phyloP scores from a whole-genome alignment of 2,888 invertebrate genomes.

The Patella ulyssiponensis region DNA sequence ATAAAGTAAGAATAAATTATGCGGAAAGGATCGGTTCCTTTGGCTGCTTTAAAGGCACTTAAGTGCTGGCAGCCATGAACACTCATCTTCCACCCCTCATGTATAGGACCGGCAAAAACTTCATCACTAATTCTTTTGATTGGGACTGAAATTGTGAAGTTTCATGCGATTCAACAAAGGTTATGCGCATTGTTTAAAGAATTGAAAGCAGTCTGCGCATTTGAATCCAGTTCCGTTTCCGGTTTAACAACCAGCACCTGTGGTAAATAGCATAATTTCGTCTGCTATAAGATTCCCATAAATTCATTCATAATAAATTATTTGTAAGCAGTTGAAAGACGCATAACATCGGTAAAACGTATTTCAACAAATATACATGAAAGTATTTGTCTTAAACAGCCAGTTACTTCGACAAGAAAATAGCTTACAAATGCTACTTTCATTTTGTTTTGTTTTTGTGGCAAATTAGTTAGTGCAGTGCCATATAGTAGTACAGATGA shows the following conservation, averaged over 20 bases:
- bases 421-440: no score
- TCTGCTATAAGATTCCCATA: no score
- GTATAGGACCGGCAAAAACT: constrained; percentile 17
- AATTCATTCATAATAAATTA: no score
- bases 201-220: constrained; percentile 40
- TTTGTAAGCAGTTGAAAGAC: no score
- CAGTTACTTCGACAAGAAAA: no score
- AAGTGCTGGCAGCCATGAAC: constrained; percentile 87
- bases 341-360: no score
- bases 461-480: no score
- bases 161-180: constrained; percentile 44
- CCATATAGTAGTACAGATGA: no score
- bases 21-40: constrained; percentile 82
- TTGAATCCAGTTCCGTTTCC: constrained; percentile 18
- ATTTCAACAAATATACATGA: no score
- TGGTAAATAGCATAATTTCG: no score
- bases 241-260: not conserved
- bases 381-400: no score
- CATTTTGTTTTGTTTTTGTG: no score
- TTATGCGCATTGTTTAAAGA: constrained; percentile 49
- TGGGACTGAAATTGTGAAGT: constrained; percentile 15
- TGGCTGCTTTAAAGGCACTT: constrained; percentile 83
- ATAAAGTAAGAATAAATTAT: constrained; percentile 88
- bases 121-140: constrained; percentile 27
- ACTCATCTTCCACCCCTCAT: constrained; percentile 79